Base-by-base conservation (phyloP, 2,797 vertebrate genomes). In the Taeniopygia guttata region DNA sequence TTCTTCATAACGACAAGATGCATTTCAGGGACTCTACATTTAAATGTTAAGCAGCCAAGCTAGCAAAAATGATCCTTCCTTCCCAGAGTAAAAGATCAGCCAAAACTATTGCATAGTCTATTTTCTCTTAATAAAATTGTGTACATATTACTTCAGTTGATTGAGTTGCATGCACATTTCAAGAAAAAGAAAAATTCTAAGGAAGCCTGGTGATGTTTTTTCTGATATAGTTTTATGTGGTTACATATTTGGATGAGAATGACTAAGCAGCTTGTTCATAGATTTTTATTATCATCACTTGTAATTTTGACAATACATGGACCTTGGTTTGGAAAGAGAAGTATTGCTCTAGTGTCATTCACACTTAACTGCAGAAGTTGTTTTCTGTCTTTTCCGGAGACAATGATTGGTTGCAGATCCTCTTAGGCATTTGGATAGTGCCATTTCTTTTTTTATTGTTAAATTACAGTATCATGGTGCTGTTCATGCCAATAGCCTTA, bases 31-130 rank as follows among this genome's bases (percentile, higher is more conserved):
- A 54, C 30, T 40, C 48, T 79, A 18, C 51, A 78, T 88, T 88
- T 92, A 91, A 96, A 91, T 76, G 55, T 73, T 95, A 93, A 95
- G 62, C 38, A 89, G 55, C 32, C n/a, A 88, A 59, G 38, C 38
- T 82, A 67, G 26, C 32, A 92, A 87, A 96, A 94, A 69, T 29
- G 36, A 69, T 89, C 29, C 17, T 73, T 80, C 49, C n/a, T 94
- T 92, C 40, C 66, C 63, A n/a, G 73, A 70, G 27, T 72, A 91
- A 94, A 94, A 92, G 36, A 76, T 89, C 62, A 88, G 40, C 76
- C 76, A 73, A 81, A 89, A 89, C 23, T 85, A 64, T 36, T 78
- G 43, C 74, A 66, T n/a, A 59, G 40, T 89, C 62, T 91, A 63
- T 87, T 88, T 90, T 92, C 51, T 91, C 14, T 29, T 91, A 89